These are phyloP conservation scores for Limanda limanda DNA, from an alignment of 2,113 vertebrate genomes.

Conservation along the genomic window DNA sequence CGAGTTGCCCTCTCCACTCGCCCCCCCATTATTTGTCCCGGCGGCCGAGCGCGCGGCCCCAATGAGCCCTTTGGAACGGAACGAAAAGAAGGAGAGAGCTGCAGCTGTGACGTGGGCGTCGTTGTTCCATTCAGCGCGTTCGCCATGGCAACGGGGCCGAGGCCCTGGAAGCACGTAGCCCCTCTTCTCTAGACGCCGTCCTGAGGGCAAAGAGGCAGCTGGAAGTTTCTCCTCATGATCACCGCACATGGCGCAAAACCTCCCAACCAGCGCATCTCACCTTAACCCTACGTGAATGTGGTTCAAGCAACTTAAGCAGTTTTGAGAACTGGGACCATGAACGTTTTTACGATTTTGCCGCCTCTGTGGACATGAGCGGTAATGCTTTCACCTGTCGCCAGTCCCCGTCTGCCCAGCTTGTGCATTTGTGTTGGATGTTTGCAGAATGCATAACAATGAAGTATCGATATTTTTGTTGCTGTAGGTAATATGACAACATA, in stretches of 20 bases:
- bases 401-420: no score
- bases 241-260: constrained; percentile 6
- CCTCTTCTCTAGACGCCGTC: constrained; percentile 88
- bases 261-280: background rate
- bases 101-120: constrained; percentile 91
- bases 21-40: constrained; percentile 75
- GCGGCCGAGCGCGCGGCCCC: constrained; percentile 75
- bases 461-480: no score
- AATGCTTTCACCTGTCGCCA: no score
- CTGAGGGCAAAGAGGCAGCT: constrained; percentile 76
- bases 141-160: constrained; percentile 95
- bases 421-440: no score
- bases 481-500: no score
- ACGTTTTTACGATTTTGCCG: background rate
- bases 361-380: no score
- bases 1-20: constrained; percentile 70
- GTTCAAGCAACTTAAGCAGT: background rate
- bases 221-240: constrained; percentile 61
- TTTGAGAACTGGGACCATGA: background rate
- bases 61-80: constrained; percentile 81
- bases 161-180: constrained; percentile 89
- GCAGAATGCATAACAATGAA: no score
- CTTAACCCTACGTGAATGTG: background rate
- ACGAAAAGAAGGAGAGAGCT: constrained; percentile 80
- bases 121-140: constrained; percentile 91